Conservation (phyloP, 2,888 invertebrate genomes). For the Cryptus armator region DNA sequence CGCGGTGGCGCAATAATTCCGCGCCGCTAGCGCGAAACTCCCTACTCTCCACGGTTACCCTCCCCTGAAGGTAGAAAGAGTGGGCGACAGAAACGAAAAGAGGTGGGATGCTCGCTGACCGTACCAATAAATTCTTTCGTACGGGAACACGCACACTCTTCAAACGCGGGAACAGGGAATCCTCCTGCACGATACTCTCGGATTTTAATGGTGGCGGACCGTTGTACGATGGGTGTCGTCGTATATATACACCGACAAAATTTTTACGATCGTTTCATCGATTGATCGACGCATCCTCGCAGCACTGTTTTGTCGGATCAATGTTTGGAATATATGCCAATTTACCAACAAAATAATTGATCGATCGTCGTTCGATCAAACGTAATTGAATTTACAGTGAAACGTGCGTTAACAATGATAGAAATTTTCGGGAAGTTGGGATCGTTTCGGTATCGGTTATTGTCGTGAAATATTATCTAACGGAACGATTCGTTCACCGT, state of each 20-base stretch:
- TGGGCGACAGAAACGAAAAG: background rate
- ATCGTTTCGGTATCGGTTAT: background rate
- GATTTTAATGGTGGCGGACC: conserved; percentile 63
- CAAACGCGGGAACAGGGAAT: conserved; percentile 43
- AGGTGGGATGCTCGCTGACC: conserved; percentile 9
- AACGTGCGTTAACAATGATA: conserved; percentile 7
- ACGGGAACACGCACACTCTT: conserved; percentile 55
- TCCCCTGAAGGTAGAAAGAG: conserved; percentile 19
- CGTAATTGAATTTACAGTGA: conserved; percentile 25
- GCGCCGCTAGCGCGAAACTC: conserved; percentile 18
- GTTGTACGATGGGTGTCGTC: background rate
- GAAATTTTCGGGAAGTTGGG: background rate
- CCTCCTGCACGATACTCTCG: conserved; percentile 58
- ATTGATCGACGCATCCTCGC: conserved; percentile 4
- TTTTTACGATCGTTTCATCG: conserved; percentile 42
- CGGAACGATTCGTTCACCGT: background rate
- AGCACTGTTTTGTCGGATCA: no score
- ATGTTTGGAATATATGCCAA: no score
- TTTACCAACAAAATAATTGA: conserved; percentile 19
- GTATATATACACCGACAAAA: background rate
- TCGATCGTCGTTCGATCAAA: conserved; percentile 28
- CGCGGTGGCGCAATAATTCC: conserved; percentile 67
- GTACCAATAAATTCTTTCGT: conserved; percentile 69
- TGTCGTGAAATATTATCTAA: conserved; percentile 2
- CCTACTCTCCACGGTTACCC: background rate